Evolutionary conservation across 2,797 vertebrate species (phyloP), one percentile per base, ranked within the genome.

Genomic region (Dendrocincla fuliginosa): DNA sequence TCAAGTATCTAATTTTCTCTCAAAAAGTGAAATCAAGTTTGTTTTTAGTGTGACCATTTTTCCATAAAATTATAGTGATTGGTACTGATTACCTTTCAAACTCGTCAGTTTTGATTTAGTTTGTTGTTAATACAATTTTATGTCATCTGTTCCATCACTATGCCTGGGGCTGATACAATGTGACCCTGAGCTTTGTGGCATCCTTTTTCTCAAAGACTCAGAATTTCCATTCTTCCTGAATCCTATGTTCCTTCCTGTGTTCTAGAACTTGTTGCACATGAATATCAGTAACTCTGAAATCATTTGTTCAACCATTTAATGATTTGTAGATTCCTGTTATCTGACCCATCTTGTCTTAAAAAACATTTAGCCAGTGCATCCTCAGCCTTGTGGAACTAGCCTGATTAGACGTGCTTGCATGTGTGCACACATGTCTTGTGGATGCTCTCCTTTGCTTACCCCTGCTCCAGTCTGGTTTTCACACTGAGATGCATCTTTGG

Each of bases 271-370:
- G 10, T 47, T 73, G 65, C 23, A 61, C 18, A 3, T 2, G 11
- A 77, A 28, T 57, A 61, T 63, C 30, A 70, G 9, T 63, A 91
- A 61, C 23, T 65, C 33, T 46, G 30, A 90, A 83, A 55, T 32
- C 0, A 5, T 67, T 61, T 61, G 7, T 33, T 64, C 18, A 60
- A 7, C 12, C 7, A 7, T 59, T 67, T 79, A 75, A 57, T 28
- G 13, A 57, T 47, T 28, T 19, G 44, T 85, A 70, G 17, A 24
- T 73, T 74, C 16, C 5, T 0, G 0, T 35, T 49, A 30, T 60
- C 18, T 67, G 42, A 32, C 8, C 16, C 53, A 50, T 8, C 17
- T 63, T 8, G 3, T 70, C 28, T 64, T 53, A 53, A 70, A 78
- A 78, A 79, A 24, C 4, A 11, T 64, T 68, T 80, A 47, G 11